Base-by-base conservation (phyloP, 1,140 invertebrate species). In the Drosophila persimilis region DNA sequence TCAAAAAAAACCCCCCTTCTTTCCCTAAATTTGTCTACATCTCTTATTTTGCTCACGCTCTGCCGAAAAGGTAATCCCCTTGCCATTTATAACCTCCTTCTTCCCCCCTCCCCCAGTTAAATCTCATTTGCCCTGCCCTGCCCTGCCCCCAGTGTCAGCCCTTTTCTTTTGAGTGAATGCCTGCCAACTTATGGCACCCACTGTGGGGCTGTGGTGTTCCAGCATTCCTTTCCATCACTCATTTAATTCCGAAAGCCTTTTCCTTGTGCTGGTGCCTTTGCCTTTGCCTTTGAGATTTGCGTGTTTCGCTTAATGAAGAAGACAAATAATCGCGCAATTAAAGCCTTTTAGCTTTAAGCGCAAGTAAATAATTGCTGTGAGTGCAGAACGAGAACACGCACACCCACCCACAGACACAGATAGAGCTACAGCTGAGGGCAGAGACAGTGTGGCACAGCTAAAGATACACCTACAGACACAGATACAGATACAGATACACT, bases 261-360 rank as follows among this genome's bases (percentile, higher is more conserved):
- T 81, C 64, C 61, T 22, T 73, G 0, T 8, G 1, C 26, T 6
- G 2, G 0, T 4, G 29, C 62, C 52, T 70, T 74, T 80, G 64
- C 61, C 22, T 70, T 86, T 77, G 73, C 83, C 83, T 86, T 85
- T 86, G 83, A 80, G 86, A 90, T 90, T 90, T 90, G 86, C 86
- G 86, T 90, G 88, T 90, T 90, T 83, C 88, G 76, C 79, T 79
- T 88, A 83, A 90, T 88, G 76, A 90, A 90, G 86, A 90, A 90
- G 86, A 90, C 86, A 90, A 90, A 90, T 90, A 90, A 90, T 90
- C 86, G 86, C 73, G 81, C 86, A 90, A 90, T 90, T 90, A 90
- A 90, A 90, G 86, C 86, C 86, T 90, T 90, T 90, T 90, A 90
- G 86, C 86, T 85, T 86, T 88, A 90, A 90, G 86, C 81, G 79